phyloP scores from a whole-genome alignment of 2,113 vertebrate species.

The Hirundichthys speculiger region DNA sequence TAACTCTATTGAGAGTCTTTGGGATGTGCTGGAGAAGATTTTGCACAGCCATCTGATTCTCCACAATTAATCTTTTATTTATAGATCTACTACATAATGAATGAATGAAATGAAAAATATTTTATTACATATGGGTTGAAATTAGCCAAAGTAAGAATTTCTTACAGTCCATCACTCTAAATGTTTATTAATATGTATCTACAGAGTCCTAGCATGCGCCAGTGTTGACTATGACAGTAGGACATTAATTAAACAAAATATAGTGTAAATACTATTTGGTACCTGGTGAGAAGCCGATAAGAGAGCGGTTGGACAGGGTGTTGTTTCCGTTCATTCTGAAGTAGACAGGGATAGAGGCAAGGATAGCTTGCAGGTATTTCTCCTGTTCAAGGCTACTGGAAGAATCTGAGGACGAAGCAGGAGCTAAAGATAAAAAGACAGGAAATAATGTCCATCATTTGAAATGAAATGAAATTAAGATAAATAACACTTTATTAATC shows the following conservation, averaged over 20 bases:
- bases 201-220: too few species aligned
- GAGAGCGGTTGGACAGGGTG: conserved; percentile 88
- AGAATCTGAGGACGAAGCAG: conserved; percentile 89
- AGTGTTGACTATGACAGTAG: too few species aligned
- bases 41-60: too few species aligned
- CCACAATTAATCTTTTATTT: too few species aligned
- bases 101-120: too few species aligned
- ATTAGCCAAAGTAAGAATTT: too few species aligned
- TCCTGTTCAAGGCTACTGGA: conserved; percentile 98
- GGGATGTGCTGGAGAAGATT: too few species aligned
- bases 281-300: conserved; percentile 94
- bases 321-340: conserved; percentile 89
- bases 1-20: too few species aligned
- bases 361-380: conserved; percentile 94
- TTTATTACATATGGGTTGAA: too few species aligned
- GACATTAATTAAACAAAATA: background rate
- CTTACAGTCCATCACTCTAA: too few species aligned
- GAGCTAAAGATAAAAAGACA: conserved; percentile 36
- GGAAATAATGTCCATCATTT: background rate
- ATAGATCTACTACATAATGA: too few species aligned
- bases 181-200: too few species aligned
- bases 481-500: background rate
- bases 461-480: background rate
- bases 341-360: conserved; percentile 90
- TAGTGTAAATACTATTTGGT: conserved; percentile 28